A percentile compares a stretch with the other conserved stretches of the same genome.
phyloP scores from a whole-genome alignment of 1,140 invertebrate genomes.

The Neomicropteryx cornuta region DNA sequence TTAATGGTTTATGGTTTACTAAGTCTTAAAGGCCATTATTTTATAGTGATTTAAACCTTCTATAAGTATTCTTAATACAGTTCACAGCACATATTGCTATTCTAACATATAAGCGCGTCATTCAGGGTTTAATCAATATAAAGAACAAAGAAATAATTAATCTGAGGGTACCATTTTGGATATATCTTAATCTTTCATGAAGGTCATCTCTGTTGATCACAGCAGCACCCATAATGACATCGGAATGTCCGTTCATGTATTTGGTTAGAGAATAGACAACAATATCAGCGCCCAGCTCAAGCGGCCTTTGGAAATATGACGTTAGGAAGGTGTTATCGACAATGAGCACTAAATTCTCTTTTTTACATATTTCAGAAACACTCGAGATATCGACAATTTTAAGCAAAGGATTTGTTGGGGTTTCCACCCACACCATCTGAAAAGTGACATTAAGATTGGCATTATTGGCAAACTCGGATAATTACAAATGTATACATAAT shows the following conservation, averaged over 20 bases:
- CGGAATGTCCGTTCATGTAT: constrained; percentile 97
- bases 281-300: constrained; percentile 86
- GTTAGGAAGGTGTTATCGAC: constrained; percentile 98
- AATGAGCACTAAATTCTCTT: constrained; percentile 65
- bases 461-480: too few species aligned
- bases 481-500: too few species aligned
- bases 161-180: constrained; percentile 73
- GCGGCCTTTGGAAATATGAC: constrained; percentile 87
- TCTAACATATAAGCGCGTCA: too few species aligned
- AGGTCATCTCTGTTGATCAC: constrained; percentile 65
- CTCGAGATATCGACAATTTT: constrained; percentile 84
- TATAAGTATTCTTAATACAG: too few species aligned
- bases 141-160: not conserved
- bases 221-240: constrained; percentile 93
- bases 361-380: constrained; percentile 53
- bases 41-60: too few species aligned
- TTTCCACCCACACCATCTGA: constrained; percentile 93
- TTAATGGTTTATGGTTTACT: too few species aligned
- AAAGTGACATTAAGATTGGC: constrained; percentile 21
- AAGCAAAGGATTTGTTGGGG: constrained; percentile 93
- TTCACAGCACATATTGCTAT: too few species aligned
- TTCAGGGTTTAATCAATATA: too few species aligned
- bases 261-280: constrained; percentile 92
- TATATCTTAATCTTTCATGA: constrained; percentile 61
- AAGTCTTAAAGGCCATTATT: too few species aligned